Evolutionary conservation across 2,797 vertebrate genomes (phyloP).

Genomic region (Hafferia zeledoni): DNA sequence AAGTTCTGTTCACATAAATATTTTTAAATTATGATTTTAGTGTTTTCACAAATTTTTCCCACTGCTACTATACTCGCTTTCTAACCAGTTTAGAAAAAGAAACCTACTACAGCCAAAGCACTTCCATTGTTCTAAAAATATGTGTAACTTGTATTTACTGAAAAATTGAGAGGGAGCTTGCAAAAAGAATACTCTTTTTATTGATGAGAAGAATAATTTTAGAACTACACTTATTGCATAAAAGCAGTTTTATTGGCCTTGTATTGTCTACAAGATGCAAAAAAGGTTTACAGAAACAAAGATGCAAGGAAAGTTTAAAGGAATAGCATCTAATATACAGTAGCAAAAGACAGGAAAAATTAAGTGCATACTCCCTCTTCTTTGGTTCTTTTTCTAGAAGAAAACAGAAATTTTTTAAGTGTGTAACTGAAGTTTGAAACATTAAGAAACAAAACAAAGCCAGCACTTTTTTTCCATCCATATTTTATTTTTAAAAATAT

Average conservation of each 20-base stretch:
- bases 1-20: background rate
- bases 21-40: background rate
- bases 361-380: background rate
- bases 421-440: background rate
- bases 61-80: background rate
- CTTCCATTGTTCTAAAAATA: background rate
- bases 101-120: background rate
- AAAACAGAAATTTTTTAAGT: background rate
- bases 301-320: constrained; percentile 53
- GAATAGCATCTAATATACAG: constrained; percentile 3
- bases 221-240: background rate
- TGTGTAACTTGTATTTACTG: background rate
- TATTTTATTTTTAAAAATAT: background rate
- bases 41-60: background rate
- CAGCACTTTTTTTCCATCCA: rapidly evolving
- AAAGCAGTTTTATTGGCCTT: constrained; percentile 47
- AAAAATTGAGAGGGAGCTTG: background rate
- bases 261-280: constrained; percentile 45
- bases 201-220: background rate
- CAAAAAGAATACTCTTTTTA: background rate
- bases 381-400: background rate
- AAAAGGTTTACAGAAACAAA: constrained; percentile 60
- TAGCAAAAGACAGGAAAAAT: constrained; percentile 27
- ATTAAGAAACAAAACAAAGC: background rate
- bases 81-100: background rate